Evolutionary conservation across 2,888 invertebrate genomes (phyloP).

Genomic region (Apodemia zela): DNA sequence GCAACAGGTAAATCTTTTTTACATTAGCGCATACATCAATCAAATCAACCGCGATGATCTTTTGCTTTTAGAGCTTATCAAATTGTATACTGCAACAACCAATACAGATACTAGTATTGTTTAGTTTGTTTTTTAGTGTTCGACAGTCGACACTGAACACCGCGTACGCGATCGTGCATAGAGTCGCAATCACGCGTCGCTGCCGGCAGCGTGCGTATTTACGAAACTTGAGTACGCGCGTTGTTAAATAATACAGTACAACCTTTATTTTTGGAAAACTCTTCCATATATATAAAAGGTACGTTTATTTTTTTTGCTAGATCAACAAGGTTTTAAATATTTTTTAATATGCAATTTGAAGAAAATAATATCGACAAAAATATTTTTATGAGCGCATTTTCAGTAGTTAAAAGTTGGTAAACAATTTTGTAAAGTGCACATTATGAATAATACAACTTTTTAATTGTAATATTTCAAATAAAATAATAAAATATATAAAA

Average conservation of each 20-base stretch:
- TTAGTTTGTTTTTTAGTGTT: not conserved
- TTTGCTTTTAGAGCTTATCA: conserved; percentile 1
- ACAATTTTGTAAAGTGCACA: too few species aligned
- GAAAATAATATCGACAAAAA: too few species aligned
- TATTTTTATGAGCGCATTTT: too few species aligned
- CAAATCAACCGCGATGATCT: conserved; percentile 1
- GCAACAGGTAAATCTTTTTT: not conserved
- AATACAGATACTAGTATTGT: not conserved
- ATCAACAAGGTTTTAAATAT: too few species aligned
- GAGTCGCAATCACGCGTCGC: conserved; percentile 26
- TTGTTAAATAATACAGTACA: not conserved
- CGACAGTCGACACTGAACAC: not conserved
- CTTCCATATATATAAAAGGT: not conserved
- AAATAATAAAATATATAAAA: too few species aligned
- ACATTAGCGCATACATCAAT: conserved; percentile 2
- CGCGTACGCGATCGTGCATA: conserved; percentile 11
- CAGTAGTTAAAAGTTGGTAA: too few species aligned
- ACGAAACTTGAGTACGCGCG: conserved; percentile 19
- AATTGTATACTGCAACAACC: not conserved
- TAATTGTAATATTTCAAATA: too few species aligned
- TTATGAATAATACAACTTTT: too few species aligned
- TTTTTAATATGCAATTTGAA: too few species aligned
- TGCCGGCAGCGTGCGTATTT: conserved; percentile 25
- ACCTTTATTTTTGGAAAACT: not conserved
- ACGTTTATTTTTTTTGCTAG: not conserved